Percentiles rank a stretch among this genome's conserved stretches.
Evolutionary conservation across 2,888 invertebrate genomes (phyloP).

Genomic region (Troides oblongomaculatus): DNA sequence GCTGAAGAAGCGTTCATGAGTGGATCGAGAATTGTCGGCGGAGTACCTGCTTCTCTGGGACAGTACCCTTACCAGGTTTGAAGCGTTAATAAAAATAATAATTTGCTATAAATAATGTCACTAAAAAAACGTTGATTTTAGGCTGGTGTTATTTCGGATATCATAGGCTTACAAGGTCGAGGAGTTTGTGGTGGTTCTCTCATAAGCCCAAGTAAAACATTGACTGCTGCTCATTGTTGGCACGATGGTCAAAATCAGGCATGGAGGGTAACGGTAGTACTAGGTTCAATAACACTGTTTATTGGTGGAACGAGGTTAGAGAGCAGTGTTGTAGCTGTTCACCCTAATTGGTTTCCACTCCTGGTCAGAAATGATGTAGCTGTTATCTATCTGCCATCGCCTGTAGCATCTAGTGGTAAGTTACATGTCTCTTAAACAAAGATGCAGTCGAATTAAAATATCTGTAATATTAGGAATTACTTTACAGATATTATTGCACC

Average conservation of each 20-base stretch:
- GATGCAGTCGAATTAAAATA: neutral
- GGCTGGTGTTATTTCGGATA: constrained; percentile 47
- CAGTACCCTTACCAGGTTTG: constrained; percentile 46
- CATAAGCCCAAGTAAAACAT: constrained; percentile 40
- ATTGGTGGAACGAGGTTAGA: constrained; percentile 47
- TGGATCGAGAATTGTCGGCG: constrained; percentile 47
- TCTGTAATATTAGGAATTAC: constrained; percentile 3
- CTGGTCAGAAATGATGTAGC: constrained; percentile 51
- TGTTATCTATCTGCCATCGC: constrained; percentile 43
- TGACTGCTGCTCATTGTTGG: constrained; percentile 66
- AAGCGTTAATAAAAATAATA: neutral
- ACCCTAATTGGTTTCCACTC: constrained; percentile 48
- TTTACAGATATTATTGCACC: constrained; percentile 34
- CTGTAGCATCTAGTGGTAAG: constrained; percentile 45
- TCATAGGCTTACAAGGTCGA: constrained; percentile 37
- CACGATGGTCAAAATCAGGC: constrained; percentile 53
- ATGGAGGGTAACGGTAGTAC: constrained; percentile 49
- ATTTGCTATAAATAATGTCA: neutral
- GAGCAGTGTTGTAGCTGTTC: constrained; percentile 43
- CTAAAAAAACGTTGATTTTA: constrained; percentile 29
- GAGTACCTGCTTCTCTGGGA: constrained; percentile 41
- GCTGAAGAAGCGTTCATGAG: constrained; percentile 37
- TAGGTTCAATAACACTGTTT: constrained; percentile 50
- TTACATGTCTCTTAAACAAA: constrained; percentile 4
- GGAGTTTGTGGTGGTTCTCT: constrained; percentile 57